These are phyloP conservation scores for Rutilus rutilus DNA, from an alignment of 2,113 vertebrate species.

Conservation along the genomic window DNA sequence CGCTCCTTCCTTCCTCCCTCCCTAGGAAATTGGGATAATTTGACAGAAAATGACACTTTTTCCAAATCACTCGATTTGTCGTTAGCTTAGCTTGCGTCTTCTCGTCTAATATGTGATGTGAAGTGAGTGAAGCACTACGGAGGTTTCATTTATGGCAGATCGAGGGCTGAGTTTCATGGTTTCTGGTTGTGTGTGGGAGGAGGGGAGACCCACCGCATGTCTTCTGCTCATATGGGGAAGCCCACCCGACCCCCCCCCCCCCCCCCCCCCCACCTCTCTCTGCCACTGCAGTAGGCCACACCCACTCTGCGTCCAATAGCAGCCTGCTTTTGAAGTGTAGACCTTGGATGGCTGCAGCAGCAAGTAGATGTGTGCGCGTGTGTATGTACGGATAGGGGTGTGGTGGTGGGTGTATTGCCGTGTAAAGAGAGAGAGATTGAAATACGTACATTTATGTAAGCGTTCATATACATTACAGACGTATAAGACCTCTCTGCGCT, in stretches of 20 bases:
- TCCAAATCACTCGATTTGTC: not conserved
- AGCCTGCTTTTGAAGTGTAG: slow-evolving; percentile 41
- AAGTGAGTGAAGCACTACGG: not conserved
- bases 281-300: slow-evolving; percentile 76
- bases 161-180: slow-evolving; percentile 7
- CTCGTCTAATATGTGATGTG: not conserved
- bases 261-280: slow-evolving; percentile 25
- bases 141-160: not conserved
- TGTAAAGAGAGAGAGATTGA: not conserved
- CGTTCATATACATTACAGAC: not conserved
- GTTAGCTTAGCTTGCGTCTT: not conserved
- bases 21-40: not conserved
- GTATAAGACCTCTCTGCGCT: not conserved
- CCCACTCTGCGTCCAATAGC: slow-evolving; percentile 71
- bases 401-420: not conserved
- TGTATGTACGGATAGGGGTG: slow-evolving; percentile 29
- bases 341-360: slow-evolving; percentile 50
- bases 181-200: slow-evolving; percentile 36
- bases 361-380: slow-evolving; percentile 27
- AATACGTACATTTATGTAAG: slow-evolving; percentile 1
- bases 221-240: slow-evolving; percentile 48
- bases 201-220: slow-evolving; percentile 48
- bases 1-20: not conserved
- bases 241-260: slow-evolving; percentile 20
- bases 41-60: not conserved